A percentile compares a stretch with the other conserved stretches of the same genome.
Evolutionary conservation across 1,140 invertebrate genomes (phyloP).

Genomic region (Zaprionus vittiger): DNA sequence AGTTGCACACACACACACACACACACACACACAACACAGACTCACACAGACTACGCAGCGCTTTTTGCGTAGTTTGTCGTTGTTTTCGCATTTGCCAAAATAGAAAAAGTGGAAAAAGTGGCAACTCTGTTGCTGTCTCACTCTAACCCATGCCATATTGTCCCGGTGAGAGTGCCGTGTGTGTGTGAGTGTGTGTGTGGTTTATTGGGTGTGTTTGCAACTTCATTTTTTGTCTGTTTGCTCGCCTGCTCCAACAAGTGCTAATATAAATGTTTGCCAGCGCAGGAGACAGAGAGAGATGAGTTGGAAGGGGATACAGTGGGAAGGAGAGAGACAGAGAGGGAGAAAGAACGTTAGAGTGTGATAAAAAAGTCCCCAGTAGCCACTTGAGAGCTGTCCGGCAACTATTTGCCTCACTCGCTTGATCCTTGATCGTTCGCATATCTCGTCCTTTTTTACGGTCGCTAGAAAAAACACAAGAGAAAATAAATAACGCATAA

Average conservation of each 20-base stretch:
- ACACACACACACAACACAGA: conserved; percentile 3
- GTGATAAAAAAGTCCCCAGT: neutral
- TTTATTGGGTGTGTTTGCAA: conserved; percentile 41
- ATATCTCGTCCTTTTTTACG: conserved; percentile 22
- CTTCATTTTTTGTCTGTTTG: conserved; percentile 48
- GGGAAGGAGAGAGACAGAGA: neutral
- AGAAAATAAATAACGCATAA: conserved; percentile 7
- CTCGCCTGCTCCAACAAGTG: conserved; percentile 52
- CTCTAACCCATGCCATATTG: neutral
- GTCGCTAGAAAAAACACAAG: neutral
- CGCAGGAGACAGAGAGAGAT: neutral
- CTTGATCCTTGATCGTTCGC: conserved; percentile 45
- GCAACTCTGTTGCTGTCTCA: conserved; percentile 7
- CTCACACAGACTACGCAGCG: conserved; percentile 36
- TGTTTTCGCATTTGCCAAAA: conserved; percentile 61
- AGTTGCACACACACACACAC: conserved; percentile 52
- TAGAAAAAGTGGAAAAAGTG: conserved; percentile 6
- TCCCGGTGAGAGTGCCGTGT: too few species aligned
- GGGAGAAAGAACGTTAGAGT: neutral
- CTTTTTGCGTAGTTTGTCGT: conserved; percentile 77
- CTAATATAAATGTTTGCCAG: conserved; percentile 57
- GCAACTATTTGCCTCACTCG: conserved; percentile 10
- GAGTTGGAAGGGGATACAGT: neutral
- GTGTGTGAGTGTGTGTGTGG: neutral
- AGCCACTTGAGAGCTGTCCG: conserved; percentile 26